These are phyloP conservation scores for Chloropsis cyanopogon DNA, from an alignment of 2,113 vertebrate species.

Conservation along the genomic window DNA sequence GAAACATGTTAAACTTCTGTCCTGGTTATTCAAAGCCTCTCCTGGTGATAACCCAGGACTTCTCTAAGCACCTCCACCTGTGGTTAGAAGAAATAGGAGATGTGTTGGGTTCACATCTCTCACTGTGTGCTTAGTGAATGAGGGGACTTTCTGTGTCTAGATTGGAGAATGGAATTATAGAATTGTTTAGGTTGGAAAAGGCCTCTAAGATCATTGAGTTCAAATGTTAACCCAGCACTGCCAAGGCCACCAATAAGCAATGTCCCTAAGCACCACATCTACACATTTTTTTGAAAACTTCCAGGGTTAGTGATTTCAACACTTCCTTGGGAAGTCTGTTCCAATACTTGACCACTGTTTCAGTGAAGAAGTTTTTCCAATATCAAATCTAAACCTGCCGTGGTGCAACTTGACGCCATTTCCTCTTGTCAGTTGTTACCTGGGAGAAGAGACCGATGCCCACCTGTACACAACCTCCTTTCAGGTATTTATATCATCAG, in stretches of 20 bases:
- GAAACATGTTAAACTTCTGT: neutral
- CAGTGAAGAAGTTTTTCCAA: neutral
- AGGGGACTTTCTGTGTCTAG: neutral
- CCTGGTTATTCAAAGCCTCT: neutral
- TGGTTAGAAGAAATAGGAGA: neutral
- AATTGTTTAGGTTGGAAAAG: neutral
- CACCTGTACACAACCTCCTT: neutral
- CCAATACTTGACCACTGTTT: neutral
- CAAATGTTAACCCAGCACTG: neutral
- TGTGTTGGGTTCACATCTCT: neutral
- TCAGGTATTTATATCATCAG: neutral
- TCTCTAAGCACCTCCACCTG: neutral
- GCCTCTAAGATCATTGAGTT: neutral
- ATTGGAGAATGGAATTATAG: neutral
- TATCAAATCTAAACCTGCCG: neutral
- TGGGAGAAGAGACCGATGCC: neutral
- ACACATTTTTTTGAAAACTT: neutral
- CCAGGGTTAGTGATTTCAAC: neutral
- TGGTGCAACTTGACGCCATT: neutral
- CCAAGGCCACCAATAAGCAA: neutral
- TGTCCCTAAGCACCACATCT: neutral
- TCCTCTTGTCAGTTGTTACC: neutral
- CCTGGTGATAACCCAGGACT: neutral
- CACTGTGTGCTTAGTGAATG: neutral
- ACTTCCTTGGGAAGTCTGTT: neutral